Evolutionary conservation across 2,888 invertebrate species (phyloP), one percentile per base, ranked within the genome.

Genomic region (Eupsilia transversa): DNA sequence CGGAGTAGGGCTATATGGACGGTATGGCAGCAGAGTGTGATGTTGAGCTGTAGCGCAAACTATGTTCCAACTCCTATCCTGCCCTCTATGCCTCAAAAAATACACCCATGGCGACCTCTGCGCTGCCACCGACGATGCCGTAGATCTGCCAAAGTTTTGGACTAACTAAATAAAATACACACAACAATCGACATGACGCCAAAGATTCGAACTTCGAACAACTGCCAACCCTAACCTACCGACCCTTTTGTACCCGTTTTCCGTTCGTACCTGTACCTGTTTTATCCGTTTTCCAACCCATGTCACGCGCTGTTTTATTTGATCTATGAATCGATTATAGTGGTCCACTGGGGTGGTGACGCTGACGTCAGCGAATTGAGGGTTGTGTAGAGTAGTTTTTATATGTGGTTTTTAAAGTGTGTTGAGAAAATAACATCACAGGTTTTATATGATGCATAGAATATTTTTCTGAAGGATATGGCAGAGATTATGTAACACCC

Each of bases 291-390:
- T 77, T 60, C 43, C 38, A 33, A 86, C 63, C 76, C 72, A 0
- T 71, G 74, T 78, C 85, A 84, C 84, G 84, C 30, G 46, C 38
- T 61, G 20, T 73, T 79, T 74, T 79, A 86, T 85, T 77, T 74
- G 82, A 82, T 76, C 76, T 77, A 69, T 77, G 76, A 81, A 84
- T 84, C 82, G 86, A 81, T 79, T 79, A 68, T 73, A 63, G 54
- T 73, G 35, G 57, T n/a, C 43, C 60, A 20, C 30, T 61, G 52
- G 66, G 74, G 12, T 59, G 49, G 23, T 83, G 72, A 71, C 81
- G 68, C 64, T 83, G 72, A 71, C 81, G 68, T 67, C 71, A 72
- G 43, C 35, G 17, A 0, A 9, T 49, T 38, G 30, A 49, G 57
- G 72, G 52, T 41, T 68, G 23, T 67, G 27, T 30, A 43, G 20